Conservation (phyloP, 1,140 invertebrate species). For the Tetragonula clypearis region DNA sequence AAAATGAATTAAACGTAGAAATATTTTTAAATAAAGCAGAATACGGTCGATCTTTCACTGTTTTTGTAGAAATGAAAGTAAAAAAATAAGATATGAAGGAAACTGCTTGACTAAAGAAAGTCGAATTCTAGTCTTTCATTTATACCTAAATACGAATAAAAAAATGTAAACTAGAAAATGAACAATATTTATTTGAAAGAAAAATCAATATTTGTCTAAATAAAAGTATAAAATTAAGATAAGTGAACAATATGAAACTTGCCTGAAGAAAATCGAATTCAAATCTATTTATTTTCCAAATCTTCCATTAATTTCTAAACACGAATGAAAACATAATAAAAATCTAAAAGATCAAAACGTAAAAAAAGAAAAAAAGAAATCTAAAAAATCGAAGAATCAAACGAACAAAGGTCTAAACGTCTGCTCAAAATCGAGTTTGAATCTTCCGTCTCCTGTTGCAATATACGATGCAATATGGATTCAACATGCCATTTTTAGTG, state of each 20-base stretch:
- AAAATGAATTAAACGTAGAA: neutral
- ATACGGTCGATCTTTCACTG: neutral
- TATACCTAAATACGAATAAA: neutral
- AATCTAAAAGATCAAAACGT: too few relatives aligned
- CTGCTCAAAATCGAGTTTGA: neutral
- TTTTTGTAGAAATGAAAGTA: neutral
- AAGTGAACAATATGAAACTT: neutral
- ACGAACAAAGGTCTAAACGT: too few relatives aligned
- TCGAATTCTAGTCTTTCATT: neutral
- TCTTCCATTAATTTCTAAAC: neutral
- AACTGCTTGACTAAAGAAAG: neutral
- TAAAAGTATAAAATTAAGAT: neutral
- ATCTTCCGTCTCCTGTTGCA: neutral
- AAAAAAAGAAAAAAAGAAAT: too few relatives aligned
- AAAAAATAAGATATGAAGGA: neutral
- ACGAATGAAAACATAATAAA: neutral
- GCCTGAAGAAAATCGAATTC: neutral
- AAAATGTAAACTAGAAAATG: neutral
- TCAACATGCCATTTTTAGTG: neutral
- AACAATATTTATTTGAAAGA: neutral
- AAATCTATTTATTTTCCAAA: neutral
- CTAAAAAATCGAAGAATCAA: too few relatives aligned
- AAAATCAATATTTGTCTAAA: neutral
- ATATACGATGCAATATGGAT: neutral
- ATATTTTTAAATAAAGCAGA: neutral